phyloP scores from a whole-genome alignment of 2,113 vertebrate species.

The Nipponia nippon region DNA sequence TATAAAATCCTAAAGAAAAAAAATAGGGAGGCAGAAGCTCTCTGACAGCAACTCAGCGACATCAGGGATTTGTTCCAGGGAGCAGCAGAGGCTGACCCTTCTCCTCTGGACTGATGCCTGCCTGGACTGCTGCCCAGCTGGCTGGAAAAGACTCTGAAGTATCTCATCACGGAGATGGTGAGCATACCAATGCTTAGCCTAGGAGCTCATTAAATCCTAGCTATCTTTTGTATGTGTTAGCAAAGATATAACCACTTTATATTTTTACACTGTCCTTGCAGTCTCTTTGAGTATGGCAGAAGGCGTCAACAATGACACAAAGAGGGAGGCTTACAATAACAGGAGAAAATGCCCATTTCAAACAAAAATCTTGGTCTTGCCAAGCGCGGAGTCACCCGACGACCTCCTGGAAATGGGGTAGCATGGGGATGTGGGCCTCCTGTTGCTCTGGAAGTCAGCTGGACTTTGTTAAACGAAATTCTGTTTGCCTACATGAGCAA shows the following conservation, averaged over 20 bases:
- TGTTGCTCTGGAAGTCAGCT: background rate
- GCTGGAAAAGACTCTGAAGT: background rate
- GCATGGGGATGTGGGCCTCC: background rate
- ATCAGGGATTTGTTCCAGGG: background rate
- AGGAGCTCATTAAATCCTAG: background rate
- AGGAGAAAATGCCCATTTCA: background rate
- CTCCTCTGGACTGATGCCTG: background rate
- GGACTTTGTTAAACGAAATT: background rate
- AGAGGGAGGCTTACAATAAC: background rate
- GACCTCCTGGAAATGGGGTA: background rate
- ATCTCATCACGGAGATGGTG: background rate
- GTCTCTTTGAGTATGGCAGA: background rate
- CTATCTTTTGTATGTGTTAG: background rate
- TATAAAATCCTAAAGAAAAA: background rate
- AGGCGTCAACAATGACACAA: background rate
- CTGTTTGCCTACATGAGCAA: background rate
- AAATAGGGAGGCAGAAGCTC: background rate
- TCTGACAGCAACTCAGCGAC: background rate
- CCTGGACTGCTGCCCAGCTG: background rate
- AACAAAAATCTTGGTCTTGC: background rate
- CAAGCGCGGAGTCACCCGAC: background rate
- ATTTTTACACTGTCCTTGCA: background rate
- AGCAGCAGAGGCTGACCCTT: background rate
- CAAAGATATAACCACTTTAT: background rate
- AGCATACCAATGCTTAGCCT: background rate